A percentile compares a stretch with the other conserved stretches of the same genome.
phyloP scores from a whole-genome alignment of 1,140 invertebrate species.

The Drosophila mayri region DNA sequence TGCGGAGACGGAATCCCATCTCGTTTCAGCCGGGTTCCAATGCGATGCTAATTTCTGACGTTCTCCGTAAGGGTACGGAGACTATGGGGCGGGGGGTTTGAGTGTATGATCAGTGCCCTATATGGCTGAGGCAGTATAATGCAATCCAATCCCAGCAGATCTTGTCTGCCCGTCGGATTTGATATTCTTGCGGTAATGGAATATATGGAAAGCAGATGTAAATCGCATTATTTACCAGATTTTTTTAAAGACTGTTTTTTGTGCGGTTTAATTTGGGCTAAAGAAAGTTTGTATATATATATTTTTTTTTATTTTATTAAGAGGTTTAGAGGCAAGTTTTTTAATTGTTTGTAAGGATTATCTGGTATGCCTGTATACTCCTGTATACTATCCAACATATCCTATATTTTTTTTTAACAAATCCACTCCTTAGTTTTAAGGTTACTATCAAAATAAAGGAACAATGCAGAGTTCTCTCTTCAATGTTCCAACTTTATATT shows the following conservation, averaged over 20 bases:
- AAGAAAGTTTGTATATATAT: constrained; percentile 20
- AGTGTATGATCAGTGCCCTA: constrained; percentile 43
- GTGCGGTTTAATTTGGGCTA: constrained; percentile 14
- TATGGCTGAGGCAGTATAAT: constrained; percentile 44
- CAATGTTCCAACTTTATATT: too few species aligned
- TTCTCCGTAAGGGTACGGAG: constrained; percentile 40
- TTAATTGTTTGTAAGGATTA: not conserved
- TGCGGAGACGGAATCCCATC: constrained; percentile 15
- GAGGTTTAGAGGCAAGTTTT: not conserved
- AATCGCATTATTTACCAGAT: constrained; percentile 40
- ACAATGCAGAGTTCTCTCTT: too few species aligned
- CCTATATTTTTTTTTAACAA: too few species aligned
- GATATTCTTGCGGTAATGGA: constrained; percentile 51
- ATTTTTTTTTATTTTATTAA: not conserved
- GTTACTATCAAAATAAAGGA: too few species aligned
- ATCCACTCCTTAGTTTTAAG: too few species aligned
- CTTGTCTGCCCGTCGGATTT: constrained; percentile 17
- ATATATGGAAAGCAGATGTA: constrained; percentile 50
- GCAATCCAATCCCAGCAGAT: constrained; percentile 20
- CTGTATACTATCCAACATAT: too few species aligned
- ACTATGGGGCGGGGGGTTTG: not conserved
- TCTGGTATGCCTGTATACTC: too few species aligned
- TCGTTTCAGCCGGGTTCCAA: constrained; percentile 19
- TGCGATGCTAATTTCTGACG: constrained; percentile 51
- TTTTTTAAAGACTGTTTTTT: not conserved